Evolutionary conservation across 1,140 invertebrate genomes (phyloP).

Genomic region (Caerostris darwini): DNA sequence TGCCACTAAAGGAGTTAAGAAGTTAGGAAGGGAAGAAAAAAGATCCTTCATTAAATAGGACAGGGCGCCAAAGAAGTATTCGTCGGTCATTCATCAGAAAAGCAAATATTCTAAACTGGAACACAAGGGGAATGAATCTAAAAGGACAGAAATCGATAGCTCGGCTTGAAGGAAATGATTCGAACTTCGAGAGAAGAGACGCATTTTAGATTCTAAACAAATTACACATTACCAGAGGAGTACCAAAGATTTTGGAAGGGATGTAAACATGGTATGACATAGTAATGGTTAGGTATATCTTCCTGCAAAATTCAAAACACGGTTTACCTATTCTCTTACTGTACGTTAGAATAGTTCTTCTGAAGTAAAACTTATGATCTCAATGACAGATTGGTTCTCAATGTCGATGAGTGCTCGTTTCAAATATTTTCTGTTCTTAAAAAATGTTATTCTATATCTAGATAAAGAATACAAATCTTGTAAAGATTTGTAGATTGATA

Average conservation of each 20-base stretch:
- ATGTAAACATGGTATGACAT: not conserved
- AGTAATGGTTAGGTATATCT: not conserved
- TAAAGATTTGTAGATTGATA: too few species aligned
- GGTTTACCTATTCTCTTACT: not conserved
- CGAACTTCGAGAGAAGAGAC: slow-evolving; percentile 18
- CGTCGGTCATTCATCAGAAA: slow-evolving; percentile 70
- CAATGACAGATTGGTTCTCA: too few species aligned
- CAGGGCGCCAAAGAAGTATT: slow-evolving; percentile 67
- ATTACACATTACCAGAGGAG: slow-evolving; percentile 18
- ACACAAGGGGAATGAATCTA: slow-evolving; percentile 54
- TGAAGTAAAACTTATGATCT: too few species aligned
- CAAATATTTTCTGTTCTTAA: not conserved
- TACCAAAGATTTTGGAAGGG: not conserved
- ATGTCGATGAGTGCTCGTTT: too few species aligned
- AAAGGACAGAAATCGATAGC: slow-evolving; percentile 41
- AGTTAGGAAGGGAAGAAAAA: slow-evolving; percentile 33
- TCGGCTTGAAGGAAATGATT: slow-evolving; percentile 39
- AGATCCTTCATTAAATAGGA: slow-evolving; percentile 56
- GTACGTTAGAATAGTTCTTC: not conserved
- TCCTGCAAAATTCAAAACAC: not conserved
- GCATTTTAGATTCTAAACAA: slow-evolving; percentile 46
- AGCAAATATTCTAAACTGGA: slow-evolving; percentile 73
- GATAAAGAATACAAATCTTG: too few species aligned
- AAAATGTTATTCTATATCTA: not conserved
- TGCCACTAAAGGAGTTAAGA: not conserved